These are phyloP conservation scores for Cinclus mexicanus DNA, from an alignment of 2,113 vertebrate genomes.

Conservation along the genomic window DNA sequence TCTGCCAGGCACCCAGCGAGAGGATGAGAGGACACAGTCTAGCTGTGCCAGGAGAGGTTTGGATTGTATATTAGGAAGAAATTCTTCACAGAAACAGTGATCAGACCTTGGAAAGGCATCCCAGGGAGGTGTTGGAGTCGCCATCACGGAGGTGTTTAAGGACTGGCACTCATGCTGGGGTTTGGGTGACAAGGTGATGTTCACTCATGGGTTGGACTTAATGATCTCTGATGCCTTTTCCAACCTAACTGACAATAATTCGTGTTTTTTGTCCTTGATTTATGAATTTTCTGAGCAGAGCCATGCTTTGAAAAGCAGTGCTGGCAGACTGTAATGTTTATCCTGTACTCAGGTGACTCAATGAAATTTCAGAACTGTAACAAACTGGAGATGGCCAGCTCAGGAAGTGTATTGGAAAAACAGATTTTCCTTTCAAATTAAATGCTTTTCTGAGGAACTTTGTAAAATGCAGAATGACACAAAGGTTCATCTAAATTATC, in stretches of 20 bases:
- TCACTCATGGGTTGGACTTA: not conserved
- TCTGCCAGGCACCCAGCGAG: not conserved
- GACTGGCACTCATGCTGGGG: not conserved
- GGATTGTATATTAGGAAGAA: no score
- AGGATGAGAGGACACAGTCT: no score
- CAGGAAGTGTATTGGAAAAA: not conserved
- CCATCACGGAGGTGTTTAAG: not conserved
- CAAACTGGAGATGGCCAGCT: not conserved
- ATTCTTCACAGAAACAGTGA: not conserved
- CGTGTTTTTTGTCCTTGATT: not conserved
- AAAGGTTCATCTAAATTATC: not conserved
- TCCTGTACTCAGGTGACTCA: not conserved
- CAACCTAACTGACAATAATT: not conserved
- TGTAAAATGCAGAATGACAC: not conserved
- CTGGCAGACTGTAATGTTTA: not conserved
- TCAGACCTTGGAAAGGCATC: not conserved
- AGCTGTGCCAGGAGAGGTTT: not conserved
- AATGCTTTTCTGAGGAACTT: not conserved
- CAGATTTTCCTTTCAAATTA: not conserved
- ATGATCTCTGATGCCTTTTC: not conserved
- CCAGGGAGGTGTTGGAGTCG: not conserved
- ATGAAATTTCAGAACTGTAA: not conserved
- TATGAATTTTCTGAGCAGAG: not conserved
- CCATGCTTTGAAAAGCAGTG: accelerated
- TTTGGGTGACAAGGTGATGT: not conserved